Conservation (phyloP, 2,888 invertebrate species). For the Coronaproctus castanopsis region DNA sequence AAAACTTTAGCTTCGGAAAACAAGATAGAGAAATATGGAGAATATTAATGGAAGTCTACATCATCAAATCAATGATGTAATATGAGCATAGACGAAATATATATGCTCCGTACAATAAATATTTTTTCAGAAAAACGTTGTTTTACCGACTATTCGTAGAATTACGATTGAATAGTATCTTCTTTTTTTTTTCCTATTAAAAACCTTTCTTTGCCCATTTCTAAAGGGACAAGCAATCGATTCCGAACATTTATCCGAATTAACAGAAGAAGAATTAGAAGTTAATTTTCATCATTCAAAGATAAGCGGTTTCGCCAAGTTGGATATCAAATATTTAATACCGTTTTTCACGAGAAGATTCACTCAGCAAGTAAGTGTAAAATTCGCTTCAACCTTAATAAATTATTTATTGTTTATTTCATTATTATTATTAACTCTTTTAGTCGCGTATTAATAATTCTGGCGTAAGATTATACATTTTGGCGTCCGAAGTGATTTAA, state of each 20-base stretch:
- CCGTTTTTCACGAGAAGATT: constrained; percentile 92
- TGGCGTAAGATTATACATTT: too few relatives aligned
- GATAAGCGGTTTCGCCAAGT: constrained; percentile 67
- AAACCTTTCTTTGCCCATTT: too few relatives aligned
- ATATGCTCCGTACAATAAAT: too few relatives aligned
- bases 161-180: not conserved
- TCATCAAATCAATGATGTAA: too few relatives aligned
- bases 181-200: constrained; percentile 4
- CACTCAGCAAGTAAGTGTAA: constrained; percentile 57
- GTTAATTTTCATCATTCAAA: constrained; percentile 62
- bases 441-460: not conserved
- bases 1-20: too few relatives aligned
- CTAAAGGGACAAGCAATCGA: constrained; percentile 69
- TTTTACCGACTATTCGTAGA: not conserved
- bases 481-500: too few relatives aligned
- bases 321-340: constrained; percentile 81
- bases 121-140: not conserved
- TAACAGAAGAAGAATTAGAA: constrained; percentile 83
- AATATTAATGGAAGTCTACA: too few relatives aligned
- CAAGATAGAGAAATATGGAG: too few relatives aligned
- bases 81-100: too few relatives aligned
- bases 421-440: not conserved
- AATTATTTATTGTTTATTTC: not conserved
- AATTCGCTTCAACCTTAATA: not conserved
- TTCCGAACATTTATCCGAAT: constrained; percentile 77